Evolutionary conservation across 2,113 vertebrate genomes (phyloP).

Genomic region (Mirza zaza): DNA sequence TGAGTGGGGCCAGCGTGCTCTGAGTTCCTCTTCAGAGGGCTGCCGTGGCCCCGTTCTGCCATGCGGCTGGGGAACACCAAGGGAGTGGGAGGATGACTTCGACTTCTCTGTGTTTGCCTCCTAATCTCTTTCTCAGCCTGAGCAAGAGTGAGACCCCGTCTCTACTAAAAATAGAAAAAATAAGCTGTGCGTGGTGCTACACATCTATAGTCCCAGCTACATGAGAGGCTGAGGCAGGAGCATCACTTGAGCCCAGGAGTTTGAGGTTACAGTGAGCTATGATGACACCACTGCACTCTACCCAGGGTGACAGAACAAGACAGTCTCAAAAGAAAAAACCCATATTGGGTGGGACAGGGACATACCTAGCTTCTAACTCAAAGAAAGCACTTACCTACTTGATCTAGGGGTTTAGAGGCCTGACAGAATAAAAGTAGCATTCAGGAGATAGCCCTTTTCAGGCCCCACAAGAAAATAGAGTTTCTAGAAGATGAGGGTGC

Average conservation of each 20-base stretch:
- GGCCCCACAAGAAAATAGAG: not conserved
- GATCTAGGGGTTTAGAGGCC: not conserved
- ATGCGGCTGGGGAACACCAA: not conserved
- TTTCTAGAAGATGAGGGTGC: not conserved
- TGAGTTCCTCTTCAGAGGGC: not conserved
- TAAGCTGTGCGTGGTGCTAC: too few relatives aligned
- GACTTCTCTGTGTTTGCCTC: not conserved
- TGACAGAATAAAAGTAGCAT: not conserved
- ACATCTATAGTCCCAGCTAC: too few relatives aligned
- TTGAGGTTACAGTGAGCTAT: too few relatives aligned
- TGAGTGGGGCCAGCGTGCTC: rapidly evolving
- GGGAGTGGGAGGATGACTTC: not conserved
- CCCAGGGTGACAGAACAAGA: too few relatives aligned
- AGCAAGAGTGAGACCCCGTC: too few relatives aligned
- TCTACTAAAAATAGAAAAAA: too few relatives aligned
- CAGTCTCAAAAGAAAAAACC: not conserved
- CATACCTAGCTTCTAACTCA: not conserved
- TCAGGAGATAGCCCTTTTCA: not conserved
- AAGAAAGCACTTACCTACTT: not conserved
- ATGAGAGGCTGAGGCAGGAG: too few relatives aligned
- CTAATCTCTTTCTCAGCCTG: not conserved
- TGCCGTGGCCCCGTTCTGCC: not conserved
- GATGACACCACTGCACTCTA: too few relatives aligned
- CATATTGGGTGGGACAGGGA: too few relatives aligned
- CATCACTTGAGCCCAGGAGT: too few relatives aligned